Base-by-base conservation (phyloP, 2,888 invertebrate genomes). In the Erebia epiphron region DNA sequence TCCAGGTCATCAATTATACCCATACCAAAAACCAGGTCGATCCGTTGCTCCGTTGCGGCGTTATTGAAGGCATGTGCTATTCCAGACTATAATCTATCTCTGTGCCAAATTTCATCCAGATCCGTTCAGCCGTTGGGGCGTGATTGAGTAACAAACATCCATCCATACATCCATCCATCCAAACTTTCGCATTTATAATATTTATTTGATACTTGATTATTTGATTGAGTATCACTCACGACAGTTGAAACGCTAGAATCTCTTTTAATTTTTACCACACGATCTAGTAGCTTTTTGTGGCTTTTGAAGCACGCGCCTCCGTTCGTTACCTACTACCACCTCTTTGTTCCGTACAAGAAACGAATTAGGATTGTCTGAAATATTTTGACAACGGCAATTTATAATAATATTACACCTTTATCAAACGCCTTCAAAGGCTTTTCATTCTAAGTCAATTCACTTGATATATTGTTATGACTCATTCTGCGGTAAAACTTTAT, bases 321-420 rank as follows among this genome's bases (percentile, higher is more conserved):
- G 81, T 83, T 88, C 86, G 87, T 88, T 88, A 87, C 35, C 5
- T 35, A 35, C 85, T 73, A 79, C 76, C 78, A 75, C 78, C 75
- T 83, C 89, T 86, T 93, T 92, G 91, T 92, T 86, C 86, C 79
- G 78, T 82, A 92, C 90, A 91, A 92, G 88, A 88, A 87, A 77
- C 87, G 90, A 90, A 92, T 93, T 91, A 93, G 88, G 79, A 88
- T 88, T 91, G 91, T 93, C 88, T 87, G 86, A 81, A 84, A 85
- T 86, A 86, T 91, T 92, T 92, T 91, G 92, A 92, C 92, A 92
- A 89, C 85, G 75, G 82, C 86, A 83, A 93, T 92, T 92, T 93
- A 89, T 92, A 87, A 91, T 81, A 79, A 80, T 79, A 82, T 87
- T 86, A 82, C 80, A 77, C 80, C 79, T 82, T 85, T 86, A 89